phyloP scores from a whole-genome alignment of 2,113 vertebrate genomes.

The Phaetusa simplex region DNA sequence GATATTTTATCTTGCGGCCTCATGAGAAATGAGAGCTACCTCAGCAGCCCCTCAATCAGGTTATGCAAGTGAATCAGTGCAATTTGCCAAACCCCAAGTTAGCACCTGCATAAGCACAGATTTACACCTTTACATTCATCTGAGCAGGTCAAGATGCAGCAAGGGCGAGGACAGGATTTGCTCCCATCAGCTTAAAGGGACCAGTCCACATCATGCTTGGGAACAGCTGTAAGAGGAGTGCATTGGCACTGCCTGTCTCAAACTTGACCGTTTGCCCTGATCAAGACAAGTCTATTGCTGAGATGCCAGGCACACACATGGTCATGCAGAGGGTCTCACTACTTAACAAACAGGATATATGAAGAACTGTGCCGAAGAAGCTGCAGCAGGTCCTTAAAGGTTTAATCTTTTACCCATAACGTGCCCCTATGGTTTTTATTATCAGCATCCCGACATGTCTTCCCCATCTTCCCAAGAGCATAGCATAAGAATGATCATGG shows the following conservation, averaged over 20 bases:
- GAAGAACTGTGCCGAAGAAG: background rate
- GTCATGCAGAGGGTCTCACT: background rate
- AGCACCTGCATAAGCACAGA: background rate
- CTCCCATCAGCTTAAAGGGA: background rate
- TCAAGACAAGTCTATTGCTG: background rate
- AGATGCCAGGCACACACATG: background rate
- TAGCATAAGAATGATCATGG: background rate
- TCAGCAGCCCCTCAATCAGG: constrained; percentile 18
- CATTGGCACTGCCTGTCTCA: background rate
- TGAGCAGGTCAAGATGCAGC: background rate
- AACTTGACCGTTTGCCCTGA: background rate
- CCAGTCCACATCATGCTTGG: background rate
- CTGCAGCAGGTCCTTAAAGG: background rate
- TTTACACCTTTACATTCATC: background rate
- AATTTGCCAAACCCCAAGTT: background rate
- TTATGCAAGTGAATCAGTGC: background rate
- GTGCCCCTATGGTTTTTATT: background rate
- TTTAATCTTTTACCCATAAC: background rate
- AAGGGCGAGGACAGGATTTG: background rate
- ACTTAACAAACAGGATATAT: background rate
- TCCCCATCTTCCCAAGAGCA: background rate
- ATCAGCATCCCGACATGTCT: background rate
- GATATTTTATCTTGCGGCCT: background rate
- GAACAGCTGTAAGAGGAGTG: background rate
- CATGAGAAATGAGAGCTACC: background rate